Percentiles rank a stretch among this genome's conserved stretches.
Conservation (phyloP, 2,113 vertebrate genomes). For the Caranx melampygus region DNA sequence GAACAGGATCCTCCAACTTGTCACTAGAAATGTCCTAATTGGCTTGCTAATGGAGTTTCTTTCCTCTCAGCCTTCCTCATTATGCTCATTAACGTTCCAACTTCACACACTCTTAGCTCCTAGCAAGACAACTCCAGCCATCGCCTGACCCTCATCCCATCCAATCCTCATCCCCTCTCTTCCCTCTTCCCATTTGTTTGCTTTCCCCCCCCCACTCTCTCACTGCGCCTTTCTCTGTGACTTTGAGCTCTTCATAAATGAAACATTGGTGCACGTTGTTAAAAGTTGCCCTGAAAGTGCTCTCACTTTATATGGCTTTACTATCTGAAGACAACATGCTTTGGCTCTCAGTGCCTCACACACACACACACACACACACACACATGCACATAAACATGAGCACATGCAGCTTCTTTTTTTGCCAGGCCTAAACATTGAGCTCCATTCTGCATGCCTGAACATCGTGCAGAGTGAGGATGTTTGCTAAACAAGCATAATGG, state of each 20-base stretch:
- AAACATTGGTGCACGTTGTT: constrained; percentile 56
- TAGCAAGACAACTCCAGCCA: constrained; percentile 26
- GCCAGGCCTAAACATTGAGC: constrained; percentile 17
- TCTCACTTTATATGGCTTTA: constrained; percentile 50
- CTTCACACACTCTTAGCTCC: constrained; percentile 19
- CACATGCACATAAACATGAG: neutral
- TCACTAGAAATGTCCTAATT: constrained; percentile 54
- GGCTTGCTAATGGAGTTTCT: constrained; percentile 27
- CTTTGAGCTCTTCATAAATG: constrained; percentile 60
- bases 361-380: neutral
- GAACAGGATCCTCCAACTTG: constrained; percentile 15
- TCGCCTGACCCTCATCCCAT: constrained; percentile 11
- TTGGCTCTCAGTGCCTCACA: constrained; percentile 53
- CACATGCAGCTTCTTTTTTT: constrained; percentile 16
- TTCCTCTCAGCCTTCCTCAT: constrained; percentile 18
- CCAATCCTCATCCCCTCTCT: neutral
- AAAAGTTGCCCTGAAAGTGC: constrained; percentile 51
- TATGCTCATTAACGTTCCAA: constrained; percentile 41
- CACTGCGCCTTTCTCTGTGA: neutral
- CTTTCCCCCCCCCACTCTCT: neutral
- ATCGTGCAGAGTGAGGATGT: constrained; percentile 25
- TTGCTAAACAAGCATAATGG: constrained; percentile 41
- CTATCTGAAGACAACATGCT: constrained; percentile 44
- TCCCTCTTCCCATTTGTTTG: neutral
- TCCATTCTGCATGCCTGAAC: constrained; percentile 32